phyloP scores from a whole-genome alignment of 2,797 vertebrate genomes.

The Amblyraja radiata region DNA sequence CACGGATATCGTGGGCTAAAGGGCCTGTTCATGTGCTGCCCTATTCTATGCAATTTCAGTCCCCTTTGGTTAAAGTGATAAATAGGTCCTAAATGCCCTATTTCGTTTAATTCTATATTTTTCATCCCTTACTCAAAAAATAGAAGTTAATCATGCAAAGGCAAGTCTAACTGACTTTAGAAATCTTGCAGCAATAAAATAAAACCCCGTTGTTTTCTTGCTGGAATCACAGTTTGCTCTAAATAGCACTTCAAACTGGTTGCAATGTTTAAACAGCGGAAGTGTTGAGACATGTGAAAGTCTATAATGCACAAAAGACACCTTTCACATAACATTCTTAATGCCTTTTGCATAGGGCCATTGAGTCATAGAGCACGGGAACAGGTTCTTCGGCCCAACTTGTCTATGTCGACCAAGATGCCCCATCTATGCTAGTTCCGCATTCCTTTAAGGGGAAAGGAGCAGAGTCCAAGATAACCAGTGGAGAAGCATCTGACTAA shows the following conservation, averaged over 20 bases:
- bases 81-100: neutral
- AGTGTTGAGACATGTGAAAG: neutral
- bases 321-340: neutral
- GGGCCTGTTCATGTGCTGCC: too few relatives aligned
- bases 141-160: too few relatives aligned
- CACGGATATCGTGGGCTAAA: too few relatives aligned
- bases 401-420: too few relatives aligned
- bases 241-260: neutral
- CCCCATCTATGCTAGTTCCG: too few relatives aligned
- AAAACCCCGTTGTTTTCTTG: neutral
- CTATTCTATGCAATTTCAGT: neutral
- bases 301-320: neutral
- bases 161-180: neutral
- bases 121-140: neutral
- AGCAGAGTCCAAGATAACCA: neutral
- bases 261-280: neutral
- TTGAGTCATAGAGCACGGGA: too few relatives aligned
- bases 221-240: neutral
- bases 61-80: neutral
- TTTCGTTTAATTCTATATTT: neutral
- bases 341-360: too few relatives aligned
- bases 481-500: neutral
- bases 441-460: neutral
- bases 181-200: too few relatives aligned
- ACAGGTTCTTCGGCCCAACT: too few relatives aligned